phyloP scores from a whole-genome alignment of 1,140 invertebrate species.

The Venustaconcha ellipsiformis region DNA sequence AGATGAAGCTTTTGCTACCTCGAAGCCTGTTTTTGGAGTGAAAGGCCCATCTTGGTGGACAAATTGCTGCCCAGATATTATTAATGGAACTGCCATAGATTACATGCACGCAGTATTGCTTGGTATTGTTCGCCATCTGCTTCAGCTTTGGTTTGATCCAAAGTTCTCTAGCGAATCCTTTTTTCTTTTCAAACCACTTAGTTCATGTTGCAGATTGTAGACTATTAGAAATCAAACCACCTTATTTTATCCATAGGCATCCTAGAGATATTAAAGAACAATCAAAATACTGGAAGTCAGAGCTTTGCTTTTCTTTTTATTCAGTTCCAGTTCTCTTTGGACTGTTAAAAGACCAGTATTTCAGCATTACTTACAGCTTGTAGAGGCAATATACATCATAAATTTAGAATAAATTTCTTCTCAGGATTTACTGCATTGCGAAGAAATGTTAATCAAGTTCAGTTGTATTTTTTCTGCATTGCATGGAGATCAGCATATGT shows the following conservation, averaged over 20 bases:
- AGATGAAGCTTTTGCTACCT: slow-evolving; percentile 6
- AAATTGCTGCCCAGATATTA: slow-evolving; percentile 18
- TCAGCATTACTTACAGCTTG: slow-evolving; percentile 17
- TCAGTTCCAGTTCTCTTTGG: slow-evolving; percentile 25
- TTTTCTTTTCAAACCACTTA: slow-evolving; percentile 11
- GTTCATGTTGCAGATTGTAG: slow-evolving; percentile 12
- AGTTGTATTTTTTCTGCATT: slow-evolving; percentile 6
- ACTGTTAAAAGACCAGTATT: slow-evolving; percentile 10
- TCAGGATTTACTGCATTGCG: slow-evolving; percentile 10
- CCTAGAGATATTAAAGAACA: slow-evolving; percentile 16
- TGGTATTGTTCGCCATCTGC: slow-evolving; percentile 20
- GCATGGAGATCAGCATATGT: slow-evolving; percentile 24
- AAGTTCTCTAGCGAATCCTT: slow-evolving; percentile 1
- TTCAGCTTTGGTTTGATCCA: slow-evolving; percentile 22
- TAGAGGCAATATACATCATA: slow-evolving; percentile 20
- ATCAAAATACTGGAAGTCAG: slow-evolving; percentile 27
- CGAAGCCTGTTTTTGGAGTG: slow-evolving; percentile 4
- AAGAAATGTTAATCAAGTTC: slow-evolving; percentile 21
- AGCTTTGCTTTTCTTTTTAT: slow-evolving; percentile 28
- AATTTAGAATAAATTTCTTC: slow-evolving; percentile 1
- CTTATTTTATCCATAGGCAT: slow-evolving; percentile 22
- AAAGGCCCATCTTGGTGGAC: slow-evolving; percentile 21
- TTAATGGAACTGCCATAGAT: slow-evolving; percentile 25
- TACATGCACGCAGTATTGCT: slow-evolving; percentile 31
- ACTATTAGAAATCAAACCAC: slow-evolving; percentile 16